Conservation (phyloP, 2,113 vertebrate genomes). For the Gavia stellata region DNA sequence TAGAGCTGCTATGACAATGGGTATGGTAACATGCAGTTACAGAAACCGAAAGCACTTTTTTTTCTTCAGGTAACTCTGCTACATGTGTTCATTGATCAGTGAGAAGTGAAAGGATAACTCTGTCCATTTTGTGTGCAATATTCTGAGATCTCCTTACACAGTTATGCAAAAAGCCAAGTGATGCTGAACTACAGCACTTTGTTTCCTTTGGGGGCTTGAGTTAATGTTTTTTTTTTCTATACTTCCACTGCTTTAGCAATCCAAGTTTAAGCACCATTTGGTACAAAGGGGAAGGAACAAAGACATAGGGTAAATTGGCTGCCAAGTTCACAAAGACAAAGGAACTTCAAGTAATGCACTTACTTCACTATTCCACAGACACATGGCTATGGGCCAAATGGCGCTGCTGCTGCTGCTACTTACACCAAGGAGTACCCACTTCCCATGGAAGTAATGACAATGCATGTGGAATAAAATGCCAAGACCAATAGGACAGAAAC, state of each 20-base stretch:
- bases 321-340: not conserved
- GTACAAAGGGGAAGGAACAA: not conserved
- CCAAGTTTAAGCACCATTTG: not conserved
- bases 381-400: not conserved
- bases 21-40: not conserved
- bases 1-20: not conserved
- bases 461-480: not conserved
- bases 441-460: not conserved
- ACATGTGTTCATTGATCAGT: not conserved
- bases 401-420: not conserved
- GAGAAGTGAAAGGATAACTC: not conserved
- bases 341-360: not conserved
- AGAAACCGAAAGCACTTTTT: not conserved
- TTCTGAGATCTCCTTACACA: constrained; percentile 2
- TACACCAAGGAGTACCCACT: not conserved
- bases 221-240: not conserved
- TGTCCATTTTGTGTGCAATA: not conserved
- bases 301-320: not conserved
- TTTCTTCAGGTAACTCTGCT: not conserved
- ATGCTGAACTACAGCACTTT: not conserved
- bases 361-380: not conserved
- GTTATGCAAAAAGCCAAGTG: constrained; percentile 12
- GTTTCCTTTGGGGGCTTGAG: not conserved
- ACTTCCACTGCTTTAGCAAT: not conserved
- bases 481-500: not conserved